Conservation (phyloP, 2,113 vertebrate species). For the Eptatretus burgeri region DNA sequence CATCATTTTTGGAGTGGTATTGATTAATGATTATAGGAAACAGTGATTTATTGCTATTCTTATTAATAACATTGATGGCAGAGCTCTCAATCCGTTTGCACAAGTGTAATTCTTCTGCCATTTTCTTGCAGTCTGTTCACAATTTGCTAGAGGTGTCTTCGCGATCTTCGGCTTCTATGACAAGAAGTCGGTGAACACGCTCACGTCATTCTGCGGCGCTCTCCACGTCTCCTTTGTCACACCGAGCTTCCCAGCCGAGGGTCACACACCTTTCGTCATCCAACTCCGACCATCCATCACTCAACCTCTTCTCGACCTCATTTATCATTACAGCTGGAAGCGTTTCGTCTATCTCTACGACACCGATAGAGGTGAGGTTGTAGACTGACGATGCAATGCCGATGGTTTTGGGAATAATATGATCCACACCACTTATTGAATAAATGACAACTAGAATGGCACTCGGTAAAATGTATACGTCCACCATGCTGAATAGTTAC, state of each 20-base stretch:
- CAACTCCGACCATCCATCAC: slow-evolving; percentile 97
- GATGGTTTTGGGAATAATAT: no score
- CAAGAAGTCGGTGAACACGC: slow-evolving; percentile 98
- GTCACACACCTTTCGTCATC: slow-evolving; percentile 79
- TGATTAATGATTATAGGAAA: no score
- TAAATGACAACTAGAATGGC: no score
- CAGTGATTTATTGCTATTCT: no score
- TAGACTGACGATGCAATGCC: not conserved
- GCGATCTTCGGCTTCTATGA: slow-evolving; percentile 99
- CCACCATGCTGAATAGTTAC: no score
- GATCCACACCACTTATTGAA: no score
- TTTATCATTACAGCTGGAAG: slow-evolving; percentile 96
- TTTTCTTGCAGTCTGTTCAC: slow-evolving; percentile 55
- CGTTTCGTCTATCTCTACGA: slow-evolving; percentile 96
- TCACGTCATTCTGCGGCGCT: slow-evolving; percentile 89
- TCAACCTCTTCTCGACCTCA: slow-evolving; percentile 77
- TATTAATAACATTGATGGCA: no score
- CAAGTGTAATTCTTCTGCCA: slow-evolving; percentile 10
- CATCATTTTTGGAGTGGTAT: no score
- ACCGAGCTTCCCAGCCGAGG: slow-evolving; percentile 88
- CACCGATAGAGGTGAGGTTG: slow-evolving; percentile 61
- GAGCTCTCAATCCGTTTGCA: no score
- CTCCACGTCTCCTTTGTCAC: slow-evolving; percentile 97
- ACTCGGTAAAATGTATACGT: no score
- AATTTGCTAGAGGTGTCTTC: slow-evolving; percentile 97